phyloP scores from a whole-genome alignment of 2,113 vertebrate genomes.

The Hippocampus guttulatus region DNA sequence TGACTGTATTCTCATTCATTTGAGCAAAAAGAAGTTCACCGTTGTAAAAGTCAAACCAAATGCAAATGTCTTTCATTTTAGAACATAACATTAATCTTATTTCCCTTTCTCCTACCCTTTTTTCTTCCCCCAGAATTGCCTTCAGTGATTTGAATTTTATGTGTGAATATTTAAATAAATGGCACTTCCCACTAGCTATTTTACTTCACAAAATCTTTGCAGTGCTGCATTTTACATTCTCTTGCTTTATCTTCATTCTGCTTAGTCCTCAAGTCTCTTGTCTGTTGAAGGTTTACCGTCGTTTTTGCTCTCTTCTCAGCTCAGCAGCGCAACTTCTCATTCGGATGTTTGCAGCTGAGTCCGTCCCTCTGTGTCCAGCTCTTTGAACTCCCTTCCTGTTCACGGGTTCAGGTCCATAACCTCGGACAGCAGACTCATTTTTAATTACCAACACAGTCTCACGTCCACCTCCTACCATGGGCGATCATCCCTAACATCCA shows the following conservation, averaged over 20 bases:
- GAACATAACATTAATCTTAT: neutral
- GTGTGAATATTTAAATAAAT: constrained; percentile 1
- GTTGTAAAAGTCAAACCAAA: neutral
- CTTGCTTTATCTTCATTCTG: neutral
- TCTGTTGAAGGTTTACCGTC: neutral
- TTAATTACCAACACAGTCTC: constrained; percentile 51
- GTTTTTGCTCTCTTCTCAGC: neutral
- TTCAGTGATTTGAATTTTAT: constrained; percentile 5
- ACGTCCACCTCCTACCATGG: constrained; percentile 19
- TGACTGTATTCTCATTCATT: neutral
- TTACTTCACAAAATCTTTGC: neutral
- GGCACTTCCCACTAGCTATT: neutral
- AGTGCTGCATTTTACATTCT: neutral
- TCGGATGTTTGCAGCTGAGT: constrained; percentile 19
- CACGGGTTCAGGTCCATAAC: constrained; percentile 39
- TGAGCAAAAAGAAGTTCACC: neutral
- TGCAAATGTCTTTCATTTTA: neutral
- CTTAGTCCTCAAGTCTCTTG: neutral
- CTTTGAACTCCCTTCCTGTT: constrained; percentile 41
- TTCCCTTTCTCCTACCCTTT: neutral
- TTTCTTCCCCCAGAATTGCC: neutral
- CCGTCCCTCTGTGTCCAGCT: constrained; percentile 10
- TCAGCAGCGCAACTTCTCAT: constrained; percentile 7
- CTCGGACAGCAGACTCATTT: constrained; percentile 46
- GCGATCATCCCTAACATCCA: constrained; percentile 9